Base-by-base conservation (phyloP, 92 coral and sea anemone genomes). In the Phenganax stokvisi region DNA sequence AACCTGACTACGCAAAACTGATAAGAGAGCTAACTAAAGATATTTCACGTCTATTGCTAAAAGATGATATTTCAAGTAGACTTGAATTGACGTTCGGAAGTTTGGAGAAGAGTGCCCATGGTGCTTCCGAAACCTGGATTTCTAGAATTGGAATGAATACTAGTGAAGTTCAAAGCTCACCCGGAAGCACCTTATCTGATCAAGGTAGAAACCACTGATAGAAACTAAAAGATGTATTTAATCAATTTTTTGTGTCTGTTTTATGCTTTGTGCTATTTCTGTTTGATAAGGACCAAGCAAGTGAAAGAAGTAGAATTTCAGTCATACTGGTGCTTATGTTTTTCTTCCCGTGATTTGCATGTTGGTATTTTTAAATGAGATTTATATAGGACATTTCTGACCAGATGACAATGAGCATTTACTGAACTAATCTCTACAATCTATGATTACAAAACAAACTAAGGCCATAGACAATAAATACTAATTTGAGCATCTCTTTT, bases 1-100 rank as follows among this genome's bases (percentile, higher is more conserved):
- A 85, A 51, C 91, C 93, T 70, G 90, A 85, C 73, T 88, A 92
- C 70, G 83, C 80, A 63, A 87, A 89, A 25, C 67, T 89, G 75
- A 94, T 94, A 86, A 85, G 86, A 10, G 76, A 89, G 59, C 72
- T 94, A 71, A 85, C 90, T 87, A 75, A 81, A 76, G 92, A 92
- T 57, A 83, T 90, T 80, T 73, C 92, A 69, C 83, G 91, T 89
- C 85, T 66, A 75, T 47, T 79, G 57, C 58, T 53, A 10, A 79
- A 51, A 6, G 61, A 54, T 28, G 10, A 58, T 6, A 64, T 25
- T 55, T 64, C 27, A n/a, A 27, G 12, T 1, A 56, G 11, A 31
- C 64, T 56, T 9, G 56, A 13, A 15, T 4, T 59, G 7, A 59
- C 74, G 47, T 37, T 37, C 47, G 47, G 47, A 47, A 12, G 3